Evolutionary conservation across 2,797 vertebrate species (phyloP), one percentile per base, ranked within the genome.

Genomic region (Silurus lanzhouensis): DNA sequence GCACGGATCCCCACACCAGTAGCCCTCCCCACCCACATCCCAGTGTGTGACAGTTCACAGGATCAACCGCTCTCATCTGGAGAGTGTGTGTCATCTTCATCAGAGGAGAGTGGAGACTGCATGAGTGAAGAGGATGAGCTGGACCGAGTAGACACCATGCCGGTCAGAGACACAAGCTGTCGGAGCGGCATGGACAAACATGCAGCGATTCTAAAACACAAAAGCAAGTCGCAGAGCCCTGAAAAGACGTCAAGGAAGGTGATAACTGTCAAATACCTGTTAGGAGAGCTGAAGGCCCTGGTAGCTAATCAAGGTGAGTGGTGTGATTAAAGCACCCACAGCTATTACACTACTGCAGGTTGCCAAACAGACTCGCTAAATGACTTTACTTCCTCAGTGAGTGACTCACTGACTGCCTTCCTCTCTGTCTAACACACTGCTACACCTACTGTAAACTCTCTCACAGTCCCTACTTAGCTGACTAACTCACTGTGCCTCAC

Each of bases 231-330:
- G 7, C 25, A 27, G 31, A 80, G 83, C 1, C 66, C 84, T 2
- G 89, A 89, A 74, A 93, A 94, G 91, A 91, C 87, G 1, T 91
- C 91, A 0, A 88, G 88, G 76, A 95, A 93, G 89, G 86, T 94
- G 78, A 93, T 89, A 92, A 95, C 92, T 0, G 74, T 96, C n/a
- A 95, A 93, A 72, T 92, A 93, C 86, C 94, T 98, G 66, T 84
- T 98, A 83, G 92, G 92, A 87, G 96, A 99, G 85, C 96, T 99
- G 71, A 94, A 89, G 86, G 70, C 91, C 58, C 87, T 93, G 86
- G 91, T 94, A 1, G 83, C 91, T 3, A 92, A 91, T 84, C 90
- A 92, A 92, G 95, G 93, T 94, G 84, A 90, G 80, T 81, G 80
- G 66, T 71, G 25, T 15, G 20, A 44, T 60, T 38, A 38, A 38